phyloP scores from a whole-genome alignment of 2,888 invertebrate species.

The Plemyria rubiginata region DNA sequence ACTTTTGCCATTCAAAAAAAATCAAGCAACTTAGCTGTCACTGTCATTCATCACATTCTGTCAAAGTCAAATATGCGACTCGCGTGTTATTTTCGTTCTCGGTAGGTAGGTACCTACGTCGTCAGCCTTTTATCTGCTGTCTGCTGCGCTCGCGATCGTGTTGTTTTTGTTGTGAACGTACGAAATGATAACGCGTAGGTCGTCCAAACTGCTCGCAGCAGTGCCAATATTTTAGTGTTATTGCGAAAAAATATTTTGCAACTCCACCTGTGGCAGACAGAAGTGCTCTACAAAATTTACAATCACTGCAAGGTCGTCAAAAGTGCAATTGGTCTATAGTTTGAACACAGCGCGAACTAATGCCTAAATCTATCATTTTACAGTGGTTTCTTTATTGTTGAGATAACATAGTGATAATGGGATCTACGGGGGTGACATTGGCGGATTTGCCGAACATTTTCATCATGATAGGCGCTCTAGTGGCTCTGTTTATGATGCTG shows the following conservation, averaged over 20 bases:
- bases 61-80: too few relatives aligned
- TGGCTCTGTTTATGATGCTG: conserved; percentile 90
- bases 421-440: conserved; percentile 85
- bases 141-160: conserved; percentile 61
- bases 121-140: conserved; percentile 37
- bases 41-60: too few relatives aligned
- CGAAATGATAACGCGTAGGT: conserved; percentile 54
- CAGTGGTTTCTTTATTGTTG: conserved; percentile 55
- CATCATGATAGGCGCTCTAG: conserved; percentile 89
- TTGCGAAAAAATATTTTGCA: conserved; percentile 56
- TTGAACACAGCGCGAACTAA: conserved; percentile 60
- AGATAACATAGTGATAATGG: conserved; percentile 64
- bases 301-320: conserved; percentile 53
- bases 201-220: conserved; percentile 41
- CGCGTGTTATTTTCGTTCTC: too few relatives aligned
- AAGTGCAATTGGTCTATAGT: conserved; percentile 50
- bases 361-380: conserved; percentile 57
- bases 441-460: conserved; percentile 91
- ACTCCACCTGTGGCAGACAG: conserved; percentile 34
- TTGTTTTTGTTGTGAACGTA: conserved; percentile 76
- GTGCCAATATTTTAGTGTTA: conserved; percentile 53
- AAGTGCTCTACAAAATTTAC: conserved; percentile 33
- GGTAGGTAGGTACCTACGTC: too few relatives aligned
- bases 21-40: too few relatives aligned
- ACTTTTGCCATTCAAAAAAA: too few relatives aligned